Base-by-base conservation (phyloP, 2,797 vertebrate genomes). In the Lutjanus argentimaculatus region DNA sequence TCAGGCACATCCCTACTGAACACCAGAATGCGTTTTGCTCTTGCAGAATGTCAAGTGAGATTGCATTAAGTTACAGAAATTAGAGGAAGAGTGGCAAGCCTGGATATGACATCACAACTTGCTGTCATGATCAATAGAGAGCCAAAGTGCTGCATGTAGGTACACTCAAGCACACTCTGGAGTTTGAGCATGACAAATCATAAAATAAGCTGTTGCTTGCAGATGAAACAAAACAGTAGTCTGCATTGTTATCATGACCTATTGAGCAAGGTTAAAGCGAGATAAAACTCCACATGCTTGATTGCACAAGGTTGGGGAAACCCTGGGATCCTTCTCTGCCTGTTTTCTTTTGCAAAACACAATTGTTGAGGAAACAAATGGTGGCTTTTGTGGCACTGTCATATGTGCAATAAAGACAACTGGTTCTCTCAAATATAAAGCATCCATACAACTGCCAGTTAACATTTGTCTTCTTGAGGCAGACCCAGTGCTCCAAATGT, bases 391-490 rank as follows among this genome's bases (percentile, higher is more conserved):
- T 63, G 76, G 48, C 4, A 15, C 56, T 61, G 68, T 82, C 51
- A 66, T 46, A 61, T 36, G 76, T 77, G 64, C 55, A 51, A 61
- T 74, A 71, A 80, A 75, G 57, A 82, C 77, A 83, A 77, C 75
- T 79, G 66, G 17, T 30, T 77, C 46, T 72, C 56, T 53, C 51
- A 57, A 36, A 65, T 6, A 55, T 1, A 81, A 56, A 78, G 48
- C 58, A 64, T 69, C 72, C 17, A 36, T 49, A 46, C 55, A 71
- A 80, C 62, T 19, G 69, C 63, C 57, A 40, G 56, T 49, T 45
- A 66, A 75, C 70, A 78, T 85, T 86, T 84, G 65, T 72, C 81
- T 79, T 75, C 82, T 51, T 59, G 42, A 75, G 19, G 57, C 25
- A 48, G 64, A 77, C 51, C 14, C n/a, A 15, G 19, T 19, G 70